phyloP scores from a whole-genome alignment of 2,797 vertebrate species.

The Intellagama lesueurii region DNA sequence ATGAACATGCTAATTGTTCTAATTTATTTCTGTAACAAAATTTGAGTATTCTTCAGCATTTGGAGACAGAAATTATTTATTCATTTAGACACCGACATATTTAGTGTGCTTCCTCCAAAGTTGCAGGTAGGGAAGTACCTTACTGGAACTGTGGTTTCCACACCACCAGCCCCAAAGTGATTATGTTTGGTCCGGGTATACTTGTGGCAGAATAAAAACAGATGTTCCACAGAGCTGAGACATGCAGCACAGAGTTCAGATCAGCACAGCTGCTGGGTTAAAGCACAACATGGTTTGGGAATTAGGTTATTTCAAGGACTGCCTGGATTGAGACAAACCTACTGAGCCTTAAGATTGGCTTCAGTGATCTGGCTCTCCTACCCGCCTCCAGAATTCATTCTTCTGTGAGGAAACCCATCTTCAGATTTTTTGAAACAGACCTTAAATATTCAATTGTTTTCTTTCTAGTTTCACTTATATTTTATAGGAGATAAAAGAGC shows the following conservation, averaged over 20 bases:
- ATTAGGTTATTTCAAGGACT: not conserved
- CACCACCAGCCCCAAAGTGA: no score
- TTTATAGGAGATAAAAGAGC: not conserved
- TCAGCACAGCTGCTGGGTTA: not conserved
- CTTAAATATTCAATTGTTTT: not conserved
- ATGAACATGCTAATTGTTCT: not conserved
- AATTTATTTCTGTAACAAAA: not conserved
- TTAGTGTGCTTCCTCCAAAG: no score
- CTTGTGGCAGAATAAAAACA: no score
- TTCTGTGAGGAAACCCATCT: not conserved
- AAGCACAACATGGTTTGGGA: not conserved
- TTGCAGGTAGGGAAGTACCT: no score
- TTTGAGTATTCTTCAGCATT: not conserved
- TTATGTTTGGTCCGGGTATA: no score
- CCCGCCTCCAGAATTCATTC: not conserved
- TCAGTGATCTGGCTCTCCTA: not conserved
- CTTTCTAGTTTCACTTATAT: not conserved
- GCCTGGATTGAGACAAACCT: not conserved
- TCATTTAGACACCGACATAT: no score
- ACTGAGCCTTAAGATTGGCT: not conserved
- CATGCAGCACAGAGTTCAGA: no score
- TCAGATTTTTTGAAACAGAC: not conserved
- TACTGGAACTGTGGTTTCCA: no score
- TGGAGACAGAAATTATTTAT: not conserved
- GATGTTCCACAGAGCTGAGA: no score